Base-by-base conservation (phyloP, 92 coral and sea anemone species). In the Zoanthus sansibaricus region DNA sequence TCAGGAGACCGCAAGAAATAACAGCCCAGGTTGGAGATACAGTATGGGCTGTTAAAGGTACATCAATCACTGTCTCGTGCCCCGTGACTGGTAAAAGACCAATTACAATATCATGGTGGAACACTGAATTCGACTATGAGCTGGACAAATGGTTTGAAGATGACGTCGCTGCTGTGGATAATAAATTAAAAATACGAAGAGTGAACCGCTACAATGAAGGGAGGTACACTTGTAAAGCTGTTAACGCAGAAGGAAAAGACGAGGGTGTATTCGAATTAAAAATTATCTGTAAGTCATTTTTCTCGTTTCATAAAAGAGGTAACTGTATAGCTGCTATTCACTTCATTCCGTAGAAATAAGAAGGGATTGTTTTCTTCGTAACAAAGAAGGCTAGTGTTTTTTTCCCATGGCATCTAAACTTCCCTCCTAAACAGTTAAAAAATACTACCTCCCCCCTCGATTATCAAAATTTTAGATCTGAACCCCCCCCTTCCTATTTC, bases 121-220 rank as follows among this genome's bases (percentile, higher is more conserved):
- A 94, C 91, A 68, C 83, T 2, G 84, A 62, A 69, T 84, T 82
- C 67, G 95, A 89, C 7, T 87, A 55, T 25, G 92, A 88, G 45
- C 33, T 95, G 72, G 88, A 85, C 14, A 72, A 71, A 37, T 89
- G 87, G 80, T 95, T 84, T 54, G 88, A 73, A 67, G 96, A 88
- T 18, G 93, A 87, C 67, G 98, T 89, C 33, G 94, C 93, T 32
- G 79, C 89, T 5, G 91, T 78, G 7, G 58, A 58, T n/a, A 92
- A 94, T 11, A 62, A 88, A 14, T 77, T 95, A 72, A 51, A 20
- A 51, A 95, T 95, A 71, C 84, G 93, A 37, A 79, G 75, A 49
- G 70, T 88, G 33, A 88, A 75, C 88, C 93, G 94, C 48, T 95
- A 89, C 42, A 95, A 93, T 48, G 96, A 95, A 71, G 98, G 96